A percentile compares a stretch with the other conserved stretches of the same genome.
Conservation (phyloP, 53 echinoderm and acorn worm genomes). For the Holothuria leucospilota region DNA sequence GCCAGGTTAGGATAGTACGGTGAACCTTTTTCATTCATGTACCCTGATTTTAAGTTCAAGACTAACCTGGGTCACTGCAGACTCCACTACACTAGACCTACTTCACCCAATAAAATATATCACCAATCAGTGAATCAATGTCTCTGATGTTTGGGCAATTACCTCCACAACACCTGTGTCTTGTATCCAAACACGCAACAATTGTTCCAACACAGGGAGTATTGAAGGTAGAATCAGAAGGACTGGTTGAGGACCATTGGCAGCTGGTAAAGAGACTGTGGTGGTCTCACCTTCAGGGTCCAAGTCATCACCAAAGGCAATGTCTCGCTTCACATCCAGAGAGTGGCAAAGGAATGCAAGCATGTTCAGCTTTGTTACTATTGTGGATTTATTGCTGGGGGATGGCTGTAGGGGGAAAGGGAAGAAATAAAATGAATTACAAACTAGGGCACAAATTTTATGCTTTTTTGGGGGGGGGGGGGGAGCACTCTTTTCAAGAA, state of each 20-base stretch:
- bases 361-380: slow-evolving; percentile 91
- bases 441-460: too few species aligned
- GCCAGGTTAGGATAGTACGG: too few species aligned
- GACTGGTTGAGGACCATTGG: slow-evolving; percentile 87
- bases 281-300: slow-evolving; percentile 51
- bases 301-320: slow-evolving; percentile 60
- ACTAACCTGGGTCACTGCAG: neutral
- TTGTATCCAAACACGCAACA: slow-evolving; percentile 84
- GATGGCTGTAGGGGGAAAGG: slow-evolving; percentile 64
- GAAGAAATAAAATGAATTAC: too few species aligned
- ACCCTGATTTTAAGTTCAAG: too few species aligned
- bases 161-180: slow-evolving; percentile 94
- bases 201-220: slow-evolving; percentile 91
- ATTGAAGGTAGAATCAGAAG: slow-evolving; percentile 83
- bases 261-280: slow-evolving; percentile 42
- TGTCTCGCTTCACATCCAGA: slow-evolving; percentile 89
- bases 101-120: too few species aligned
- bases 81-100: neutral
- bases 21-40: too few species aligned
- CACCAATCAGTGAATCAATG: too few species aligned
- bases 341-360: slow-evolving; percentile 88
- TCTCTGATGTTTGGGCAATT: neutral
- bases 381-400: slow-evolving; percentile 83
- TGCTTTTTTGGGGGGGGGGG: too few species aligned
- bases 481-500: too few species aligned